Conservation (phyloP, 1,140 invertebrate species). For the Nasonia vitripennis region DNA sequence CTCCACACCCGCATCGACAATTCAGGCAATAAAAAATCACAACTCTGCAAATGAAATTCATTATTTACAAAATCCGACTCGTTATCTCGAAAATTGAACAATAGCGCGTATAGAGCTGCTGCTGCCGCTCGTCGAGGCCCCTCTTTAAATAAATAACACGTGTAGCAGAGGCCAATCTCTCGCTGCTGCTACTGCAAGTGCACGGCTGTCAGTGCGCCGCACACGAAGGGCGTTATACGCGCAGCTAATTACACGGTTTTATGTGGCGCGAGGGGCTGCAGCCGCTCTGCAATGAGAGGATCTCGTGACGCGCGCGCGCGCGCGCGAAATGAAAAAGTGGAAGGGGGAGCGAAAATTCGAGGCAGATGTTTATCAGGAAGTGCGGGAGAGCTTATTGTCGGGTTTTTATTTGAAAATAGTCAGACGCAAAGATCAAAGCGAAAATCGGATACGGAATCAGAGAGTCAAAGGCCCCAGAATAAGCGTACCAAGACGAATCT, state of each 20-base stretch:
- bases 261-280: background rate
- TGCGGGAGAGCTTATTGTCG: too few relatives aligned
- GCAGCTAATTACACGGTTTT: background rate
- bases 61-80: background rate
- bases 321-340: background rate
- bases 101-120: background rate
- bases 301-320: background rate
- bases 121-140: background rate
- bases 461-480: too few relatives aligned
- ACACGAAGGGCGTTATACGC: background rate
- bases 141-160: conserved; percentile 4
- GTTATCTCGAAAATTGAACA: conserved; percentile 1
- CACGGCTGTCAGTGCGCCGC: background rate
- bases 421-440: too few relatives aligned
- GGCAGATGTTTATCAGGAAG: too few relatives aligned
- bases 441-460: too few relatives aligned
- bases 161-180: background rate
- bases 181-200: background rate
- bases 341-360: background rate
- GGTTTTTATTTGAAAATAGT: too few relatives aligned
- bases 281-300: background rate
- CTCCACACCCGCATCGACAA: background rate
- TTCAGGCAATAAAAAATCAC: background rate
- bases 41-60: background rate
- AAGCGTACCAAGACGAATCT: too few relatives aligned